phyloP scores from a whole-genome alignment of 37 sponge, comb jelly and placozoan species.

The Cliona cf. orientalis region DNA sequence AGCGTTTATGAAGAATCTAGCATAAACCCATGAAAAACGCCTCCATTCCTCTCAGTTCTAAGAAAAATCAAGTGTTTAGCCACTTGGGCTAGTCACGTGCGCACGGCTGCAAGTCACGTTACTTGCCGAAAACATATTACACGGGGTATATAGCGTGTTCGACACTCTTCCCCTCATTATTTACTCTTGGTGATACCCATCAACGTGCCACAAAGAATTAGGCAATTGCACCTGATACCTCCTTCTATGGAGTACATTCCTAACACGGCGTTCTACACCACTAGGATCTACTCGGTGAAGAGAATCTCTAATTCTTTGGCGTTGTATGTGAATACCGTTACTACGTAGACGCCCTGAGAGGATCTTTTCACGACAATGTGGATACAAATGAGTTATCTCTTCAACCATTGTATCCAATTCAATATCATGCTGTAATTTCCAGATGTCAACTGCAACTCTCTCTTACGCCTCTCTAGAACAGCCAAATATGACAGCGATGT shows the following conservation, averaged over 20 bases:
- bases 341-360: constrained; percentile 21
- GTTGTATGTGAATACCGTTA: constrained; percentile 32
- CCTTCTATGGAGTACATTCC: constrained; percentile 28
- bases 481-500: constrained; percentile 34
- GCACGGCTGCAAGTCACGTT: too few species aligned
- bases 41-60: too few species aligned
- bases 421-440: constrained; percentile 11
- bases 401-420: constrained; percentile 16
- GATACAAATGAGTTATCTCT: not conserved
- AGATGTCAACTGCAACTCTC: not conserved
- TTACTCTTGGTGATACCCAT: too few species aligned
- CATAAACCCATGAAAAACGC: too few species aligned
- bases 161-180: too few species aligned
- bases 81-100: too few species aligned
- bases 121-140: too few species aligned
- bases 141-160: too few species aligned
- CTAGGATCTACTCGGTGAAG: constrained; percentile 52
- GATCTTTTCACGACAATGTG: constrained; percentile 30
- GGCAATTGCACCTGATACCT: constrained; percentile 39
- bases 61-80: too few species aligned
- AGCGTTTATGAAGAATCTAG: too few species aligned
- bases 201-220: constrained; percentile 67
- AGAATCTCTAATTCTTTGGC: not conserved
- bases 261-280: constrained; percentile 11
- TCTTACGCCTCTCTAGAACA: constrained; percentile 44